These are phyloP conservation scores for Teleopsis dalmanni DNA, from an alignment of 1,140 invertebrate species.

Conservation along the genomic window DNA sequence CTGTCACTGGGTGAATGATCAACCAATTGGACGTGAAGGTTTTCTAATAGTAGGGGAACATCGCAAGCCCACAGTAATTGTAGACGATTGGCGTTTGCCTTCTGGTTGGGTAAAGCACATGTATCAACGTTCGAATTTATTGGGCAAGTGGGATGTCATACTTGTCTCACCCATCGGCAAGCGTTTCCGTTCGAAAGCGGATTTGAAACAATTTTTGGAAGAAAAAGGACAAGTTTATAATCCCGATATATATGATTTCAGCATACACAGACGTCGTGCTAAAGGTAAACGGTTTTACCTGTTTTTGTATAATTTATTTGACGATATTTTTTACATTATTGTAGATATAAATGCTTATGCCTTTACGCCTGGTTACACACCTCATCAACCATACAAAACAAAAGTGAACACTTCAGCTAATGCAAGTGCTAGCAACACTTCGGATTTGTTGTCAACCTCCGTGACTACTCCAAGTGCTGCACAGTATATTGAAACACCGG, in stretches of 20 bases:
- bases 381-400: constrained; percentile 27
- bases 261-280: constrained; percentile 50
- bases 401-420: constrained; percentile 15
- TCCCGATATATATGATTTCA: constrained; percentile 54
- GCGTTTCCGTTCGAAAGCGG: constrained; percentile 54
- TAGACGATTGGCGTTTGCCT: constrained; percentile 63
- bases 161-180: constrained; percentile 58
- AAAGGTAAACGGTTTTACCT: no score
- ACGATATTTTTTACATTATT: no score
- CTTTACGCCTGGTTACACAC: constrained; percentile 38
- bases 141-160: constrained; percentile 74
- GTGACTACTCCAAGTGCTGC: neutral
- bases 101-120: constrained; percentile 69
- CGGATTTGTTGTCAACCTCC: neutral
- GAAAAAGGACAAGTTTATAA: constrained; percentile 47
- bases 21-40: constrained; percentile 52
- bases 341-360: constrained; percentile 50
- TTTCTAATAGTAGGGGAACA: constrained; percentile 44
- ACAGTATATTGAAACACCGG: constrained; percentile 35
- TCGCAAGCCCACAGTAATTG: constrained; percentile 55
- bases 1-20: constrained; percentile 56
- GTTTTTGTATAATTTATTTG: no score
- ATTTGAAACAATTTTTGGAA: constrained; percentile 53
- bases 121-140: constrained; percentile 58
- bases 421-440: constrained; percentile 1